Base-by-base conservation (phyloP, 2,888 invertebrate genomes). In the Anthophora plumipes region DNA sequence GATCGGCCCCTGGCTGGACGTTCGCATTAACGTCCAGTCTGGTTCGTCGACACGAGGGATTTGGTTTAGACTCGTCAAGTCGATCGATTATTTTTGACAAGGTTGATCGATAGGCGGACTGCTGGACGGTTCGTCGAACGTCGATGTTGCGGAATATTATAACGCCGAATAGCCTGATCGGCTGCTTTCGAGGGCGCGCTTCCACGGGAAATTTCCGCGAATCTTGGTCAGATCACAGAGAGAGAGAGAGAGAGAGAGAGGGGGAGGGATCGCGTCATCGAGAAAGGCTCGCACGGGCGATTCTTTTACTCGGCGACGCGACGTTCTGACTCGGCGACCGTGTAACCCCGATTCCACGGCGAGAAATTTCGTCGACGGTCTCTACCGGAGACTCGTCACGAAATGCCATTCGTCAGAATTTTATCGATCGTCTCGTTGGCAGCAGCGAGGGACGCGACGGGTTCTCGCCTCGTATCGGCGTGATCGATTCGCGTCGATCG, bases 81-180 rank as follows among this genome's bases (percentile, higher is more conserved):
- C 88, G 90, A 93, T 93, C 92, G 92, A 93, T 93, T 93, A 93
- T 91, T 92, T 91, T 88, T 90, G 92, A 92, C 91, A 88, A 87
- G 90, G 88, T 90, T 92, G 93, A 93, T 92, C 92, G 93, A 93
- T 92, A 90, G 92, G 80, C 86, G 72, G 72, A 78, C 83, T 72
- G 83, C 85, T 90, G 39, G 4, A 43, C 48, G 88, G 92, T 89
- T 89, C 90, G 89, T 88, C 89, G 89, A 83, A 74, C 74, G 70
- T 77, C 68, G 48, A 46, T 59, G 76, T 69, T 69, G 20, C 68
- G 46, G 46, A 22, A 60, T 60, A 70, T 39, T 60, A 59, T 39
- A 39, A 39, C 43, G n/a, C 31, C 48, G 59, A 37, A 48, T 59
- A 31, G 11, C 20, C 37, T 20, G 55, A 31, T 57, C 55, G 20